Base-by-base conservation (phyloP, 2,797 vertebrate species). In the Nasua narica region DNA sequence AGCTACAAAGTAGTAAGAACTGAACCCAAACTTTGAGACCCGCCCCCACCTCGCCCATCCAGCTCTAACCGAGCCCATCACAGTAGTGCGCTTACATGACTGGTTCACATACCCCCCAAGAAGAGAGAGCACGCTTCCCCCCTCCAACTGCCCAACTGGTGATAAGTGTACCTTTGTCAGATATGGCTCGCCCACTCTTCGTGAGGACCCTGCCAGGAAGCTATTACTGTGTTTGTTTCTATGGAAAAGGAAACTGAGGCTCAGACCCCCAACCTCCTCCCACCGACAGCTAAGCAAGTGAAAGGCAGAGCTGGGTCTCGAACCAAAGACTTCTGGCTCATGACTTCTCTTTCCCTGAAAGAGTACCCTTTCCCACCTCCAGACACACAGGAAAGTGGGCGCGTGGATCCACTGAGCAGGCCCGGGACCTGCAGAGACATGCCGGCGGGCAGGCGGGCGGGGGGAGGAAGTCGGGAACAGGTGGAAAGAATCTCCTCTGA, bases 341-440 rank as follows among this genome's bases (percentile, higher is more conserved):
- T 23, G 69, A 40, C 23, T 69, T 94, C 69, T 84, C 83, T 62
- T 84, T 76, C 54, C 72, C 76, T 76, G 62, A 87, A 79, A 96
- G 40, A 14, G 58, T 54, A 18, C n/a, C 74, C 93, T 43, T 43
- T 72, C 56, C 54, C 37, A 23, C 69, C 15, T 7, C 37, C 82
- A 74, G 85, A 69, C 50, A 50, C 56, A 92, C 4, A 56, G 54
- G 23, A 58, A 65, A 46, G 76, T 0, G 8, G 16, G 11, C 6
- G 2, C 1, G 0, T 1, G 32, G 46, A 46, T 40, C 29, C 67
- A 54, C n/a, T 1, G 9, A 69, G 56, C 32, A 56, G 67, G 54
- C 50, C 29, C 19, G 1, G 50, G n/a, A 40, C 78, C 58, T 67
- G 8, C 62, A 77, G 32, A 83, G n/a, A 67, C 5, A 60, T 16